Base-by-base conservation (phyloP, 2,888 invertebrate genomes). In the Chrysolina americana region DNA sequence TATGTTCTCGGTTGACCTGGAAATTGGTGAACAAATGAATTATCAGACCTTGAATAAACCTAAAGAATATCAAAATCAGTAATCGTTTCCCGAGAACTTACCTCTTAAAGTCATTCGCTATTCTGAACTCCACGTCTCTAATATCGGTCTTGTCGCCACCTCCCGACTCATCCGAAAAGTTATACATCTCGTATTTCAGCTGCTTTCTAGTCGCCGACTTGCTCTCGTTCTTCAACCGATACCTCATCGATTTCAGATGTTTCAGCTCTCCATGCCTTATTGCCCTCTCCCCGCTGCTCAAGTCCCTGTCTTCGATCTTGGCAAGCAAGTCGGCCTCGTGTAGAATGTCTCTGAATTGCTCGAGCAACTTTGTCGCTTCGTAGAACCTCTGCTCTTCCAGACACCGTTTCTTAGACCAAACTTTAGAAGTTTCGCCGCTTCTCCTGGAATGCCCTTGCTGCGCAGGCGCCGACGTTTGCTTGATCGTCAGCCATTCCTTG, bases 381-480 rank as follows among this genome's bases (percentile, higher is more conserved):
- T 98, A 99, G 84, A 99, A 94, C 23, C 99, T 89, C 87, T 99
- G 98, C 86, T 99, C 99, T 87, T 99, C 99, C 9, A 99, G 90
- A 0, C 98, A 98, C 73, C 97, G 90, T 72, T 95, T 91, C 78
- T 92, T 92, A 81, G 98, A 97, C 99, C 99, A 99, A 74, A 93
- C 92, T 62, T 93, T 90, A 0, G 93, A 92, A 69, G 83, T 86
- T 75, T 87, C 86, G 1, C 76, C 70, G 50, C 79, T 80, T 19
- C 75, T 72, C 65, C 74, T 79, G 41, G 65, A 70, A 9, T 79
- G 80, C 65, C 78, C 70, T 13, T 76, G 74, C 56, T 77, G 77
- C 3, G 76, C 73, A 1, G 79, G 86, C 70, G 79, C 85, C 77
- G 83, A 82, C 9, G 76, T 75, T 68, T 92, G 90, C 85, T 97